Evolutionary conservation across 2,113 vertebrate genomes (phyloP).

Genomic region (Smithornis capensis): DNA sequence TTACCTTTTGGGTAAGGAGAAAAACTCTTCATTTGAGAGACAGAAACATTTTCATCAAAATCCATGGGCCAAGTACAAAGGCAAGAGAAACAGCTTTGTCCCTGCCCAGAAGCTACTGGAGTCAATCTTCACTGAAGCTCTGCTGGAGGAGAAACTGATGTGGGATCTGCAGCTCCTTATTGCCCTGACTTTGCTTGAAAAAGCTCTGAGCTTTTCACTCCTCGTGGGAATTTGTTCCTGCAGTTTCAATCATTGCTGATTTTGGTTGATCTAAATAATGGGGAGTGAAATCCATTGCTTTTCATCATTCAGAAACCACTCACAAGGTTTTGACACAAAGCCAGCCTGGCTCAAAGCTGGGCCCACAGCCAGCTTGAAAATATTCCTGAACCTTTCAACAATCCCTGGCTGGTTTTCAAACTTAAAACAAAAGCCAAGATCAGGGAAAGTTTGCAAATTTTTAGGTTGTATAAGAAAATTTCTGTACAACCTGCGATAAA

Average conservation of each 20-base stretch:
- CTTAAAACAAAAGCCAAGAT: conserved; percentile 38
- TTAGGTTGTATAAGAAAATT: conserved; percentile 1
- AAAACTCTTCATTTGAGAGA: not conserved
- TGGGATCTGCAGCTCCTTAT: not conserved
- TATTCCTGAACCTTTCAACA: conserved; percentile 56
- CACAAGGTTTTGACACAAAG: conserved; percentile 42
- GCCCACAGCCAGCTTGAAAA: conserved; percentile 8
- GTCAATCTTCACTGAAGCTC: not conserved
- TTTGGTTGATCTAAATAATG: not conserved
- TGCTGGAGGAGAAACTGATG: not conserved
- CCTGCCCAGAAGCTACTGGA: not conserved
- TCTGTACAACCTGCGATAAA: not conserved
- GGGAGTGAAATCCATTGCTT: conserved; percentile 22
- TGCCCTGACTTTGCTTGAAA: not conserved
- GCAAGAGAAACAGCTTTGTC: not conserved
- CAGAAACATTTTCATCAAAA: not conserved
- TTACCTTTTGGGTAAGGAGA: not conserved
- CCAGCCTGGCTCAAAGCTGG: conserved; percentile 30
- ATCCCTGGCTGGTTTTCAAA: conserved; percentile 52
- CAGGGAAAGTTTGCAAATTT: conserved; percentile 32
- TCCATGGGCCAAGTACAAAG: not conserved
- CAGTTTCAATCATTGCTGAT: not conserved
- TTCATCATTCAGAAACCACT: conserved; percentile 57
- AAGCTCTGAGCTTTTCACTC: not conserved
- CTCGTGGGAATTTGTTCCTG: not conserved